Percentiles rank a stretch among this genome's conserved stretches.
Conservation (phyloP, 92 coral and sea anemone species). For the Ricordea florida region DNA sequence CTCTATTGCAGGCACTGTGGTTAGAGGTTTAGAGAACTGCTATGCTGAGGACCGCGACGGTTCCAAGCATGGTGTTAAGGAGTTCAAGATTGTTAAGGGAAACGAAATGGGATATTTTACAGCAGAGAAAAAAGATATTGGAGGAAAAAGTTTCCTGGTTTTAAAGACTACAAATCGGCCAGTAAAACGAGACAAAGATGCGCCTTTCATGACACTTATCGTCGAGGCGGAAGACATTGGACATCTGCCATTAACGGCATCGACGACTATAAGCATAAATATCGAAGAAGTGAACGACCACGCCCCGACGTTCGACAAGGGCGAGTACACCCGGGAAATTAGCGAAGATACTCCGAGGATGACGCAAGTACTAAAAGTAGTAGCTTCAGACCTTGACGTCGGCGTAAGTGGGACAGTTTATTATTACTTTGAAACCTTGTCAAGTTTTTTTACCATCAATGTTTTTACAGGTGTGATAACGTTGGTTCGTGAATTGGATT, state of each 20-base stretch:
- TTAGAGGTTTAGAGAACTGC: conserved; percentile 77
- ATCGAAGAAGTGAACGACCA: conserved; percentile 53
- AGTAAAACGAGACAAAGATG: conserved; percentile 19
- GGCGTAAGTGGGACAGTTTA: conserved; percentile 65
- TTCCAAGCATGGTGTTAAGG: conserved; percentile 40
- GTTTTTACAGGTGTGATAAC: conserved; percentile 57
- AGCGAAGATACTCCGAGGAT: conserved; percentile 58
- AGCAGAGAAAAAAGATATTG: conserved; percentile 32
- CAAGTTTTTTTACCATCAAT: conserved; percentile 70
- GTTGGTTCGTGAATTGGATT: conserved; percentile 64
- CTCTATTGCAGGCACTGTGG: conserved; percentile 45
- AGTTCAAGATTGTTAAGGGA: conserved; percentile 70
- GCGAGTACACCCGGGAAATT: conserved; percentile 39
- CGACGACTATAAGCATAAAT: conserved; percentile 38
- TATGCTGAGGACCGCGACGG: conserved; percentile 75
- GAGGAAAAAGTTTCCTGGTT: conserved; percentile 53
- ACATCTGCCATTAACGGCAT: conserved; percentile 41
- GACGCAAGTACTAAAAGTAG: conserved; percentile 49
- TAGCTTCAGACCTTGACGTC: conserved; percentile 64
- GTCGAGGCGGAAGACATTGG: conserved; percentile 76
- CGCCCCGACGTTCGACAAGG: conserved; percentile 58
- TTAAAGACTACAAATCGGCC: conserved; percentile 63
- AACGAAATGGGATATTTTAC: conserved; percentile 74
- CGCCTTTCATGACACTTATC: conserved; percentile 40
- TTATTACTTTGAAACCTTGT: conserved; percentile 50